Base-by-base conservation (phyloP, 2,797 vertebrate genomes). In the Tachyglossus aculeatus region DNA sequence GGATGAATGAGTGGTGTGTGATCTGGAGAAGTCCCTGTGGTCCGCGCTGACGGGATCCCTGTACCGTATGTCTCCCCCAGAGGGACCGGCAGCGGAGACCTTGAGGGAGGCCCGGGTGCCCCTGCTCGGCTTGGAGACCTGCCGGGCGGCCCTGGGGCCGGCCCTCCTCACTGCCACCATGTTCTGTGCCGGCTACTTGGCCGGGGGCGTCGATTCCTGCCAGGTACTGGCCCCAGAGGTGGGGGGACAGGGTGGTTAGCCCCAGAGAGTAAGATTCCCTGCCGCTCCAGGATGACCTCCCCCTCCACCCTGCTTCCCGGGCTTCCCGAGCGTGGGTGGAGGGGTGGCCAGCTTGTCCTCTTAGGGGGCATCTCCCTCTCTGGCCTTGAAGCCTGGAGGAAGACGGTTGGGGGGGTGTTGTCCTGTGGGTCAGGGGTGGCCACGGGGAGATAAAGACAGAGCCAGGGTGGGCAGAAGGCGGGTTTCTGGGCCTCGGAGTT, bases 101-200 rank as follows among this genome's bases (percentile, higher is more conserved):
- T 93, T 98, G 81, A 96, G 97, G 94, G 97, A 98, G 85, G 98
- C 97, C 0, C 95, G 84, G 37, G 95, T 98, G 16, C 97, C 96
- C 1, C 86, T 99, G 73, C 91, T 98, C 61, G 94, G 95, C 64
- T 92, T 94, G 37, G 94, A 94, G 80, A 95, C 93, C 0, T 99
- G 97, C 77, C 94, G 90, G 54, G 93, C 85, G 1, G 88, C 94
- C 1, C 89, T 98, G 16, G 97, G 97, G 24, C 95, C 94, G 71
- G 95, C 95, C 4, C 87, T 97, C 74, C 92, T 95, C 80, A 97
- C 96, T 74, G 96, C 86, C 55, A 94, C 96, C 27, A 98, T 98
- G 96, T 94, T 98, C 62, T 98, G 97, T 52, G 97, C 96, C 0
- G 96, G 97, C 0, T 97, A 96, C 76, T 93, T 98, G 62, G 93